Percentiles rank a stretch among this genome's conserved stretches.
phyloP scores from a whole-genome alignment of 2,113 vertebrate species.

The Dendrocopos noguchii region DNA sequence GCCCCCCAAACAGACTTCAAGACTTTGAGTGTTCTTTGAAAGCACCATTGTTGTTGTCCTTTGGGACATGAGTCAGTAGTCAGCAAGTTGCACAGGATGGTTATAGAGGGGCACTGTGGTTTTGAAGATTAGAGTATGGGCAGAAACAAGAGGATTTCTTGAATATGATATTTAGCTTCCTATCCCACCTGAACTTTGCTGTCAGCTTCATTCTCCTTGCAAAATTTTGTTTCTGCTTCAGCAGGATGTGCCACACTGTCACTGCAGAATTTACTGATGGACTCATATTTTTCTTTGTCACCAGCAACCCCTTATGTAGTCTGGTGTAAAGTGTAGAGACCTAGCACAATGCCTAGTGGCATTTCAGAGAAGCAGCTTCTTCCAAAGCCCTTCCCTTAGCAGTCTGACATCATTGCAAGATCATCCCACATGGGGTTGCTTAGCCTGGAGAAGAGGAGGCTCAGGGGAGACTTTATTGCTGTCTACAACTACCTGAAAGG shows the following conservation, averaged over 20 bases:
- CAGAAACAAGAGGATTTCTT: not conserved
- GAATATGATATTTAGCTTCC: slow-evolving; percentile 9
- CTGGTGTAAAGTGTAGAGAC: not conserved
- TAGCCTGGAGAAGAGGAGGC: no score
- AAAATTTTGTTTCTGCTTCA: not conserved
- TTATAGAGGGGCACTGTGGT: not conserved
- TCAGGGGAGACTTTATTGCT: no score
- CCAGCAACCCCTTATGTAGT: not conserved
- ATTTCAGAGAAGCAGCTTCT: not conserved
- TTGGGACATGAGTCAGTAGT: not conserved
- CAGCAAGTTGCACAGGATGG: not conserved
- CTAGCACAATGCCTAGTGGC: not conserved
- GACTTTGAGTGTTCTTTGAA: not conserved
- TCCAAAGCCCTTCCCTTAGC: not conserved
- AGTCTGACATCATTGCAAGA: not conserved
- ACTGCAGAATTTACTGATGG: not conserved
- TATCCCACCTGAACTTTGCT: not conserved
- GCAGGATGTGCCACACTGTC: not conserved
- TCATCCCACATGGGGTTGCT: not conserved
- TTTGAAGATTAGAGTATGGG: not conserved
- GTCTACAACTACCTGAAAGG: no score
- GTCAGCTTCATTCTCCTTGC: not conserved
- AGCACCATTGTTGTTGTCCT: not conserved
- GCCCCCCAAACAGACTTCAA: not conserved
- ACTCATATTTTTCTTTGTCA: not conserved